A percentile compares a stretch with the other conserved stretches of the same genome.
Evolutionary conservation across 1,140 invertebrate species (phyloP).

Genomic region (Cyclargus thomasi): DNA sequence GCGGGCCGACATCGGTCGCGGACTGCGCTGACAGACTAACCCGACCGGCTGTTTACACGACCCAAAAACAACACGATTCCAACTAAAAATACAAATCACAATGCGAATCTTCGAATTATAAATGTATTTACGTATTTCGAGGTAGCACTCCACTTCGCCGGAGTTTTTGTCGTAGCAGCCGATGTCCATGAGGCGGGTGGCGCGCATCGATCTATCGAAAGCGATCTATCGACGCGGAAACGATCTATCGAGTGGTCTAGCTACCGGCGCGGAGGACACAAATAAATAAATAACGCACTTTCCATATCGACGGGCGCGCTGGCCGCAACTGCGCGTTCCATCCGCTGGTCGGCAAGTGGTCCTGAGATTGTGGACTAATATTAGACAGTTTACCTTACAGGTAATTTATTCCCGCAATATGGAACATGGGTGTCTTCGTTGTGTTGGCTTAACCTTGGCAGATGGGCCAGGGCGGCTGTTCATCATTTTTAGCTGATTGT

Average conservation of each 20-base stretch:
- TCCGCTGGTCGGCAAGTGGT: conserved; percentile 47
- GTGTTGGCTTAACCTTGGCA: not conserved
- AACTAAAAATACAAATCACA: conserved; percentile 74
- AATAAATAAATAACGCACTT: conserved; percentile 72
- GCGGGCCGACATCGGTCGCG: conserved; percentile 50
- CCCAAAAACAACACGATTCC: conserved; percentile 65
- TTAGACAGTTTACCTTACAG: conserved; percentile 21
- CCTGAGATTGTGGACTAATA: conserved; percentile 25
- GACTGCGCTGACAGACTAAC: conserved; percentile 60
- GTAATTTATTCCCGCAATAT: conserved; percentile 20
- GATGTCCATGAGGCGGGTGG: conserved; percentile 63
- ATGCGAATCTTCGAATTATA: conserved; percentile 52
- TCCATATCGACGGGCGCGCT: conserved; percentile 53
- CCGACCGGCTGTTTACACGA: conserved; percentile 66
- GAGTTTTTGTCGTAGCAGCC: conserved; percentile 72
- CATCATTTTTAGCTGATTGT: not conserved
- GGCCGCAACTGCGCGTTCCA: conserved; percentile 46
- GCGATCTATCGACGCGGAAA: conserved; percentile 44
- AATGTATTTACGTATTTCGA: conserved; percentile 74
- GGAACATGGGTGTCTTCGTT: not conserved
- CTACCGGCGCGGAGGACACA: conserved; percentile 50
- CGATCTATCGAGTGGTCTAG: conserved; percentile 58
- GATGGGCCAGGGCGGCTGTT: not conserved
- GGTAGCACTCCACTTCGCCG: conserved; percentile 73
- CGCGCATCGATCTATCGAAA: conserved; percentile 43